Evolutionary conservation across 2,113 vertebrate genomes (phyloP), one percentile per base, ranked within the genome.

Genomic region (Oreotrochilus melanogaster): DNA sequence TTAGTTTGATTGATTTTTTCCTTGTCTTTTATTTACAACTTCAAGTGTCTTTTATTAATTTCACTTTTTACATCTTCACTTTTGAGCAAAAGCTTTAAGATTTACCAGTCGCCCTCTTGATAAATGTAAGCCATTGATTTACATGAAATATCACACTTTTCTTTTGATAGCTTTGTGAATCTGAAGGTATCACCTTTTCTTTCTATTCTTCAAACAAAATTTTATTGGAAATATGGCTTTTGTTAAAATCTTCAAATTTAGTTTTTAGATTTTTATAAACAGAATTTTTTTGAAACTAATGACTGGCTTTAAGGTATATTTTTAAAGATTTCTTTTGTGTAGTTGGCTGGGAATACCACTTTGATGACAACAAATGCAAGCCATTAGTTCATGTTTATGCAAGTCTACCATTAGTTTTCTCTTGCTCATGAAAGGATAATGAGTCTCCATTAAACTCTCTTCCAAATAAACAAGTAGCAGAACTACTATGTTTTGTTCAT

Each of bases 41-140:
- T 71, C 27, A 61, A 51, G 1, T 16, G 6, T 27, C 18, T 25
- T 60, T 70, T 35, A 71, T 45, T 27, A 47, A 58, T 21, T 62
- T 64, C 9, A 58, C 1, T 51, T 64, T 47, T 86, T 56, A 33
- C 9, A 43, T 2, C 5, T 31, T 64, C 15, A 27, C 0, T 16
- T 67, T 14, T 43, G 4, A 50, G 7, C 1, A 1, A 39, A 85
- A 85, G 58, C 53, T 17, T 0, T n/a, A 10, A 67, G 25, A 42
- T 47, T 75, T 39, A 42, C 2, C 6, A 51, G 4, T 72, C 14
- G 2, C 1, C 0, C 6, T 45, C 5, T 35, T 37, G 6, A 51
- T 39, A 5, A 48, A n/a, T 15, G 9, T 23, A 30, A 62, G 4
- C 1, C 9, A 82, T 39, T 74, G 33, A 48, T 74, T 79, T 74